Base-by-base conservation (phyloP, 2,888 invertebrate species). In the Meteorus colon region DNA sequence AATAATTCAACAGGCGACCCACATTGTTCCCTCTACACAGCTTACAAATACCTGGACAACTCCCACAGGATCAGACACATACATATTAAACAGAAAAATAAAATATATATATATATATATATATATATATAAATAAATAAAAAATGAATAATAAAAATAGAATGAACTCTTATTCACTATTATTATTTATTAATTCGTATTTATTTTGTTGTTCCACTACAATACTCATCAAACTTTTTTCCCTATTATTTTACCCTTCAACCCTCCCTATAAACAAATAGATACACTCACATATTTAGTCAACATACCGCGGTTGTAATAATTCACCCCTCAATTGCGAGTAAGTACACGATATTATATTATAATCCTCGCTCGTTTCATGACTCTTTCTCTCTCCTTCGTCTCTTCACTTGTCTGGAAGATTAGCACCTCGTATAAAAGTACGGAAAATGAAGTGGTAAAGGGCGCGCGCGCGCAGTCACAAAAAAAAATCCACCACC, bases 361-460 rank as follows among this genome's bases (percentile, higher is more conserved):
- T 87, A 87, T 86, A 88, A 88, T 88, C 86, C 85, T 78, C 74
- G 76, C 78, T 68, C 69, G 77, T 79, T 24, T 74, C 63, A 37
- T 51, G 55, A 73, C 62, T 75, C 45, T 69, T 45, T 55, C 63
- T 62, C 66, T 48, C 55, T 34, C 41, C n/a, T 14, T 34, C 12
- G n/a, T 34, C 34, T 34, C 34, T 34, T 34, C 24, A 6, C 86
- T 87, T 88, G 88, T 89, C 88, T 88, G 87, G 85, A 84, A 89
- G 89, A 89, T 89, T 89, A 89, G 87, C 88, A 88, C 89, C 88
- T 89, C 87, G 87, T 86, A 89, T 88, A 89, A 89, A 89, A 89
- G 89, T 89, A 84, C 86, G 82, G 81, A 82, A 82, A 84, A 83
- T 81, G 81, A 81, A 84, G 82, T 80, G 80, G 80, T 24, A 29